phyloP scores from a whole-genome alignment of 2,797 vertebrate species.

The Pristis pectinata region DNA sequence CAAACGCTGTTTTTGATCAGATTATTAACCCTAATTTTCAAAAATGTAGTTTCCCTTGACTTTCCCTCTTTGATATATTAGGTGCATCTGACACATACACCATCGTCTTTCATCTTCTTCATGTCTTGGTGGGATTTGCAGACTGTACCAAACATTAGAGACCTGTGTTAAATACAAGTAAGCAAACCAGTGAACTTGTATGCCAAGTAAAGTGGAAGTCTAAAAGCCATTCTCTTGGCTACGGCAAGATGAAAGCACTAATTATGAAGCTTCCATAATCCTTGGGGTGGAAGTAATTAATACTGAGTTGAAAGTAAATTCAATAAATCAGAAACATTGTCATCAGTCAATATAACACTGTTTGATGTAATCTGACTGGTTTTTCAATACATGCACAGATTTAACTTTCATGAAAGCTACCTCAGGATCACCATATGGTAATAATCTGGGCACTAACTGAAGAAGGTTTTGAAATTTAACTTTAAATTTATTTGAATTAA shows the following conservation, averaged over 20 bases:
- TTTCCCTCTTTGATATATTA: not conserved
- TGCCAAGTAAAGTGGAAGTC: not conserved
- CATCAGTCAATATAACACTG: not conserved
- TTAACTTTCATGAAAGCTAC: not conserved
- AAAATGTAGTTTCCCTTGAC: not conserved
- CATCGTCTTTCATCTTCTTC: too few relatives aligned
- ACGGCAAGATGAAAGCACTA: not conserved
- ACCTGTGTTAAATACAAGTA: too few relatives aligned
- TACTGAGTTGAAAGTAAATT: not conserved
- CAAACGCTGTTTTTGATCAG: too few relatives aligned
- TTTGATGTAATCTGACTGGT: not conserved
- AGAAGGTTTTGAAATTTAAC: not conserved
- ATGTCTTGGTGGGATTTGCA: not conserved
- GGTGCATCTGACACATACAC: not conserved
- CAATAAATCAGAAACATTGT: conserved; percentile 18
- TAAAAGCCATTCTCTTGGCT: not conserved
- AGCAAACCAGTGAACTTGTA: not conserved
- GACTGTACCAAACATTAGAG: not conserved
- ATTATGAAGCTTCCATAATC: not conserved
- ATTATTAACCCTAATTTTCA: too few relatives aligned
- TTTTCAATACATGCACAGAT: not conserved
- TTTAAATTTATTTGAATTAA: not conserved
- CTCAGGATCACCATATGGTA: not conserved
- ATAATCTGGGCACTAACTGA: not conserved
- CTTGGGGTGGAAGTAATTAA: conserved; percentile 21